Evolutionary conservation across 1,140 invertebrate genomes (phyloP).

Genomic region (Caenorhabditis brenneri): DNA sequence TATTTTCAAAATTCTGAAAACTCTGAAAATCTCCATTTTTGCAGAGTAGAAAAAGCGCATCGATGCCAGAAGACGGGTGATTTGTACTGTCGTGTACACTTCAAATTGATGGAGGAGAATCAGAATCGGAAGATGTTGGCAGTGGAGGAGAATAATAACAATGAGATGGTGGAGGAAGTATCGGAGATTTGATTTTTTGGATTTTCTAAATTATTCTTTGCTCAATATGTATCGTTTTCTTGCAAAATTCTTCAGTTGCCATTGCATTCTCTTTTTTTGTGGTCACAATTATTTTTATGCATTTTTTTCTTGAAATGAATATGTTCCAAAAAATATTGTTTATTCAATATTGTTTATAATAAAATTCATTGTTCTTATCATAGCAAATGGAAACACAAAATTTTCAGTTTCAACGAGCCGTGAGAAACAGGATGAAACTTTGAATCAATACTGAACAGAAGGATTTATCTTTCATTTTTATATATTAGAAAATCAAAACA

Average conservation of each 20-base stretch:
- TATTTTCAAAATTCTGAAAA: not conserved
- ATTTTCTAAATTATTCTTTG: not conserved
- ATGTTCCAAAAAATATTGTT: too few relatives aligned
- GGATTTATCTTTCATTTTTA: too few relatives aligned
- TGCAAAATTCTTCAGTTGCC: constrained; percentile 6
- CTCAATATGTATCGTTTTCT: not conserved
- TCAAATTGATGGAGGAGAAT: constrained; percentile 34
- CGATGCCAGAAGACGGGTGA: not conserved
- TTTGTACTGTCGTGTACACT: constrained; percentile 29
- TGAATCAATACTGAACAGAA: too few relatives aligned
- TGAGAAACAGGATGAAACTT: too few relatives aligned
- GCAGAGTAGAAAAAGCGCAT: constrained; percentile 23
- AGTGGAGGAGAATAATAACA: constrained; percentile 18
- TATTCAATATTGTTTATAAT: too few relatives aligned
- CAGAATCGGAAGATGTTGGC: not conserved
- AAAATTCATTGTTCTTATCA: too few relatives aligned
- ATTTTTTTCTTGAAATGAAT: too few relatives aligned
- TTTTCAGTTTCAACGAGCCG: too few relatives aligned
- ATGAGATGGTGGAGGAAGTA: constrained; percentile 1
- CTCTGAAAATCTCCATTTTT: not conserved
- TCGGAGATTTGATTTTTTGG: not conserved
- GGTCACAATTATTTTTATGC: too few relatives aligned
- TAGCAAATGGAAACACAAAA: too few relatives aligned
- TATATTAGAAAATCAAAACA: too few relatives aligned
- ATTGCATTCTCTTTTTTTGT: too few relatives aligned